Conservation (phyloP, 2,888 invertebrate species). For the Thelaira solivaga region DNA sequence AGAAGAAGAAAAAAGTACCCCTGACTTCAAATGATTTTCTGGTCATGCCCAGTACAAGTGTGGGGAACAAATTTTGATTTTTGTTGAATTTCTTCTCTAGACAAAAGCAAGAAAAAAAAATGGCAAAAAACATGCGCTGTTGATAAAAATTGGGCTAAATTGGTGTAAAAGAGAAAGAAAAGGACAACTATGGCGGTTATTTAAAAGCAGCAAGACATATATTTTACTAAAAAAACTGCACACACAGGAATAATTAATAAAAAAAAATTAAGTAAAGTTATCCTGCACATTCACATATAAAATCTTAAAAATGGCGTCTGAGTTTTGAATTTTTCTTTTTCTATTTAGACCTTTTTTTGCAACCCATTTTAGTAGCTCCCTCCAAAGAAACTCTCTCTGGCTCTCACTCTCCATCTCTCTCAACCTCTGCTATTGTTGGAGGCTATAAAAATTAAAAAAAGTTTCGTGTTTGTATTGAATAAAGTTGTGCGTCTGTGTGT, state of each 20-base stretch:
- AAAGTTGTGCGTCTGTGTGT: not conserved
- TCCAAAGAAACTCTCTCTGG: constrained; percentile 40
- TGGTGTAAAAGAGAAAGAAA: constrained; percentile 24
- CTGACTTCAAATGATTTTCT: constrained; percentile 1
- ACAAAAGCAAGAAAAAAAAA: too few relatives aligned
- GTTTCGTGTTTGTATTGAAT: not conserved
- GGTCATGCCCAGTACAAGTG: constrained; percentile 43
- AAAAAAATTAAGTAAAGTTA: not conserved
- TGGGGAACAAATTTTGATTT: constrained; percentile 46
- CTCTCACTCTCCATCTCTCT: not conserved
- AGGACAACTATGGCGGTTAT: constrained; percentile 51
- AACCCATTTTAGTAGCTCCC: constrained; percentile 24
- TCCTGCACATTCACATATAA: constrained; percentile 44
- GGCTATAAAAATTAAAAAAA: constrained; percentile 15
- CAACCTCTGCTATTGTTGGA: not conserved
- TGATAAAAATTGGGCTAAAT: not conserved
- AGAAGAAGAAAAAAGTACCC: constrained; percentile 36
- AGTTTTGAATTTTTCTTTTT: constrained; percentile 21
- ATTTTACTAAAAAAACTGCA: not conserved
- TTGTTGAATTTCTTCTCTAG: constrained; percentile 30
- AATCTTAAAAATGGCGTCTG: constrained; percentile 65
- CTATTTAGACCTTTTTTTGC: constrained; percentile 8
- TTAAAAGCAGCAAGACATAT: not conserved
- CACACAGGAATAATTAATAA: not conserved
- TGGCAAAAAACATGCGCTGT: constrained; percentile 26